These are phyloP conservation scores for Pterostichus madidus DNA, from an alignment of 2,888 invertebrate genomes.

Conservation along the genomic window DNA sequence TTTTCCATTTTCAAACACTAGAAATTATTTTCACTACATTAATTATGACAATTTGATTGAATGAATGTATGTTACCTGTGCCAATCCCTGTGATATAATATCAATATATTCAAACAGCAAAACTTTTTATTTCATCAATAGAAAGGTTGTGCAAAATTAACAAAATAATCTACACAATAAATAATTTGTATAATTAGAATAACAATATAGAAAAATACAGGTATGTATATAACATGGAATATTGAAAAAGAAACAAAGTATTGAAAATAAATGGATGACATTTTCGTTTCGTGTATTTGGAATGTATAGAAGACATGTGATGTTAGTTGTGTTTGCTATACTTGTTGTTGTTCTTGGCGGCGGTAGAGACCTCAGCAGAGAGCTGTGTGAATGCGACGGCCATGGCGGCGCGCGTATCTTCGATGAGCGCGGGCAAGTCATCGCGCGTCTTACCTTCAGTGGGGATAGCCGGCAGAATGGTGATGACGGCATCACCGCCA, in stretches of 20 bases:
- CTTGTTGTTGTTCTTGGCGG: constrained; percentile 57
- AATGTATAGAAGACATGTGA: neutral
- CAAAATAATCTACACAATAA: constrained; percentile 53
- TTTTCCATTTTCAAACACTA: no score
- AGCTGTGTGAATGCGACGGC: constrained; percentile 81
- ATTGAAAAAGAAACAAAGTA: constrained; percentile 22
- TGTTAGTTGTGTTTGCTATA: constrained; percentile 42
- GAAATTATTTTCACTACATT: no score
- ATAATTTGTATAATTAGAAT: constrained; percentile 63
- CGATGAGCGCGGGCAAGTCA: constrained; percentile 83
- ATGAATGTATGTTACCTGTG: no score
- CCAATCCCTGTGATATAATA: no score
- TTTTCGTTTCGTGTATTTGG: constrained; percentile 35
- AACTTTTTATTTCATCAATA: constrained; percentile 20
- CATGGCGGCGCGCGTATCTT: constrained; percentile 84
- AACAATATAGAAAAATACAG: constrained; percentile 65
- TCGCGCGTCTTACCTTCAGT: constrained; percentile 83
- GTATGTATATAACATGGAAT: constrained; percentile 33
- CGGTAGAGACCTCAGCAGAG: constrained; percentile 75
- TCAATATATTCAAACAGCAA: neutral
- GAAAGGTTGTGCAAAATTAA: constrained; percentile 36
- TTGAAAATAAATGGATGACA: constrained; percentile 22
- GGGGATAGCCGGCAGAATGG: constrained; percentile 86
- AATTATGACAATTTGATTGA: no score
- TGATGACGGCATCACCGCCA: constrained; percentile 84